Evolutionary conservation across 1,140 invertebrate species (phyloP).

Genomic region (Apocrypta bakeri): DNA sequence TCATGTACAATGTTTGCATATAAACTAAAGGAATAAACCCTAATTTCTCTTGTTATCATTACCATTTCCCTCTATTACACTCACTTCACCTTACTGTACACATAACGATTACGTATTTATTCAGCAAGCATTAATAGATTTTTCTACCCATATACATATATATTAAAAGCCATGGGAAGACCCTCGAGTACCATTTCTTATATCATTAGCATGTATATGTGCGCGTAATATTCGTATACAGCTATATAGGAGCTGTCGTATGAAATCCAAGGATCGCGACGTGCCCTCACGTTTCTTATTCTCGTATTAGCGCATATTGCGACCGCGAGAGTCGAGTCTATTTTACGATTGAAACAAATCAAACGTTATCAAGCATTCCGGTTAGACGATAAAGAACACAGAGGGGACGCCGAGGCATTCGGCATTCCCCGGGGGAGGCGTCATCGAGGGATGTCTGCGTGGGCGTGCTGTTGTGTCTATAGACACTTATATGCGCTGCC

Average conservation of each 20-base stretch:
- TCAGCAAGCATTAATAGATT: too few species aligned
- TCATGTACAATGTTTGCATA: too few species aligned
- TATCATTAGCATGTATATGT: background rate
- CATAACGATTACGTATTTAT: too few species aligned
- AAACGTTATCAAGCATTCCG: conserved; percentile 75
- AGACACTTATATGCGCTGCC: too few species aligned
- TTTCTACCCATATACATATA: too few species aligned
- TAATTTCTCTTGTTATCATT: too few species aligned
- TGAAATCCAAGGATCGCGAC: background rate
- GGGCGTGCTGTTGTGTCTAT: background rate
- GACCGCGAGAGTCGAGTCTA: conserved; percentile 58
- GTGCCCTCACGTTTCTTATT: background rate
- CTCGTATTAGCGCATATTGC: conserved; percentile 10
- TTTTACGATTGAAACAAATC: conserved; percentile 75
- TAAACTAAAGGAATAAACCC: too few species aligned
- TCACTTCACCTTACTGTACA: too few species aligned
- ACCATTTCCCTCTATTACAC: too few species aligned
- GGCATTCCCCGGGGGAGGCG: conserved; percentile 58
- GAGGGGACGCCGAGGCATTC: conserved; percentile 70
- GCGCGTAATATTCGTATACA: background rate
- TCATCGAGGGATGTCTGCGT: conserved; percentile 39
- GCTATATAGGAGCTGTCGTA: too few species aligned
- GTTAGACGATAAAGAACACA: conserved; percentile 73
- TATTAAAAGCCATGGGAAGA: too few species aligned
- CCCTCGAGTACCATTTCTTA: too few species aligned